Base-by-base conservation (phyloP, 1,140 invertebrate species). In the Conus betulinus region DNA sequence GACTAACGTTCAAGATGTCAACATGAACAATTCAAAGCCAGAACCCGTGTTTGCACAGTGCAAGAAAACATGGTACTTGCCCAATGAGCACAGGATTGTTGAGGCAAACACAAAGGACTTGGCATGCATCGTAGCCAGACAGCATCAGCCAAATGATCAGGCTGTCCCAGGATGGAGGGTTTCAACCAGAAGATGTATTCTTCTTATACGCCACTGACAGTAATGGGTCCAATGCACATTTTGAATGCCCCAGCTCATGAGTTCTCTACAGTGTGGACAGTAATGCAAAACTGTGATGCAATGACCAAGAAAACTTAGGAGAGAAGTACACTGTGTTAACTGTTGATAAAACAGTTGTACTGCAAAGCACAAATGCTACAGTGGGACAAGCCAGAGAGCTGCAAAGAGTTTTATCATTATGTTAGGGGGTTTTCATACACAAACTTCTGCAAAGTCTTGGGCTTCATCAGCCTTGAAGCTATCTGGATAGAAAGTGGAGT, bases 11-110 rank as follows among this genome's bases (percentile, higher is more conserved):
- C 60, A 63, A 63, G 60, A 63, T 63, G 17, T 20, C 60, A 76
- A 76, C 71, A 76, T 76, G 71, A n/a, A 23, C 71, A 76, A 76
- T 76, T 0, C 71, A 76, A 76, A 76, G 71, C 71, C 71, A 76
- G 71, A 76, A 76, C 71, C 71, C 23, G 71, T 76, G 25, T 76
- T 76, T 76, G 71, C 71, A 76, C 71, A 76, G 6, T 76, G 71
- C 17, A n/a, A 25, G 71, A n/a, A 76, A 76, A 25, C 71, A 76
- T 76, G 25, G 71, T 76, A 76, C 25, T 76, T 76, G 71, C 71
- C 71, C 20, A n/a, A 76, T 76, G 71, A 76, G 20, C 71, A 76
- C 3, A 76, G 6, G 25, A 76, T 76, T 25, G 71, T 25, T 10
- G 71, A 76, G 71, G 71, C 71, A 76, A 76, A 1, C 71, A 76